A percentile compares a stretch with the other conserved stretches of the same genome.
phyloP scores from a whole-genome alignment of 2,797 vertebrate genomes.

The Malacoraja senta region DNA sequence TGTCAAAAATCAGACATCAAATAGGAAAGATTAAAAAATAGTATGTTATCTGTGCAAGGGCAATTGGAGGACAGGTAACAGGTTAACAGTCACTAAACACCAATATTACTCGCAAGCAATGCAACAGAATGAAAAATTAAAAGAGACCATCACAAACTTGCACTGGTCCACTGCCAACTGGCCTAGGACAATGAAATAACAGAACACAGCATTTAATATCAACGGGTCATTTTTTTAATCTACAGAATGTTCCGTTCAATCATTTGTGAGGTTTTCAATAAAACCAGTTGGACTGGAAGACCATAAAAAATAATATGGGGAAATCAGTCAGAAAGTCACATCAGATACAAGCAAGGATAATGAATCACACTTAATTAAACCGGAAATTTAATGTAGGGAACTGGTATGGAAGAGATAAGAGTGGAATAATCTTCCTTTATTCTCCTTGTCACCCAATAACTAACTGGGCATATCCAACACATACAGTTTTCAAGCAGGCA shows the following conservation, averaged over 20 bases:
- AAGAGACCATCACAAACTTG: neutral
- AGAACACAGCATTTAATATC: neutral
- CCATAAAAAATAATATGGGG: neutral
- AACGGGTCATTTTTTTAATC: neutral
- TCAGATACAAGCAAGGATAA: conserved; percentile 2
- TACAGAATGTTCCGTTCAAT: neutral
- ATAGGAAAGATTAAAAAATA: neutral
- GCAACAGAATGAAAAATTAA: neutral
- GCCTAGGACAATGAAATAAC: neutral
- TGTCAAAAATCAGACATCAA: no score
- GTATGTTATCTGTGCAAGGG: neutral
- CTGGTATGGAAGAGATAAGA: neutral
- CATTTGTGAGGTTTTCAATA: neutral
- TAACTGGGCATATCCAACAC: neutral
- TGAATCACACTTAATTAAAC: conserved; percentile 31
- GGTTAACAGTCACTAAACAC: neutral
- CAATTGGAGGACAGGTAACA: neutral
- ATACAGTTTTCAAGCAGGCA: neutral
- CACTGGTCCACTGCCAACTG: neutral
- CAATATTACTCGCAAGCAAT: neutral
- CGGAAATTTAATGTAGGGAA: neutral
- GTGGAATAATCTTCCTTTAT: neutral
- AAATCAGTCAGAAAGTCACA: neutral
- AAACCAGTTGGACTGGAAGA: neutral
- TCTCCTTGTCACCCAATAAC: neutral